Conservation (phyloP, 2,113 vertebrate genomes). For the Lagopus leucura region DNA sequence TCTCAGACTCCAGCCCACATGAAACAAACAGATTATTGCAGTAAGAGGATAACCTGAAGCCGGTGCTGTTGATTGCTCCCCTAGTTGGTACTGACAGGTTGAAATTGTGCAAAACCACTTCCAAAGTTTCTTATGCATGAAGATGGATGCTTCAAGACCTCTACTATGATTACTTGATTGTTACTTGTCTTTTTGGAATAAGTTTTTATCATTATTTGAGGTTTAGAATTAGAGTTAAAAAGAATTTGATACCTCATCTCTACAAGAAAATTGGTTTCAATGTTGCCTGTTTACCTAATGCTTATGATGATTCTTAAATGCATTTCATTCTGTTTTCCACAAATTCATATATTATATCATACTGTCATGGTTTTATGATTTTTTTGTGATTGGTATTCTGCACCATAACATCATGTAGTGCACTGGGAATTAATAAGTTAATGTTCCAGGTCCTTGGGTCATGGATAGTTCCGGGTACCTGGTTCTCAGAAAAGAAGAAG, state of each 20-base stretch:
- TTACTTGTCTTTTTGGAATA: not conserved
- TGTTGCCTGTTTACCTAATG: not conserved
- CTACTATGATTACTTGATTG: not conserved
- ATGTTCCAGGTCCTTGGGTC: no score
- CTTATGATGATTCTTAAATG: not conserved
- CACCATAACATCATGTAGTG: no score
- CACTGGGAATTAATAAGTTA: no score
- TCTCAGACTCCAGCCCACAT: not conserved
- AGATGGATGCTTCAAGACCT: not conserved
- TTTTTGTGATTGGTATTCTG: no score
- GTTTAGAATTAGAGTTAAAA: not conserved
- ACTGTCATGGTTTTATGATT: no score
- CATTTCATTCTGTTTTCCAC: not conserved
- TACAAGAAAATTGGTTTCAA: not conserved
- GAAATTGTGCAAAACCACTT: not conserved
- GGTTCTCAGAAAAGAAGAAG: no score
- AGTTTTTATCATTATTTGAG: not conserved
- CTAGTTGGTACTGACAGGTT: not conserved
- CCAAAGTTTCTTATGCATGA: not conserved
- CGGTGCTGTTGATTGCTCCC: not conserved
- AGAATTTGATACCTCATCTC: not conserved
- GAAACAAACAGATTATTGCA: not conserved
- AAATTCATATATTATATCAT: not conserved
- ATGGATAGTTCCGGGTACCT: no score
- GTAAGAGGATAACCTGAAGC: fast-evolving